Evolutionary conservation across 2,113 vertebrate genomes (phyloP), one percentile per base, ranked within the genome.

Genomic region (Oryzias melastigma): DNA sequence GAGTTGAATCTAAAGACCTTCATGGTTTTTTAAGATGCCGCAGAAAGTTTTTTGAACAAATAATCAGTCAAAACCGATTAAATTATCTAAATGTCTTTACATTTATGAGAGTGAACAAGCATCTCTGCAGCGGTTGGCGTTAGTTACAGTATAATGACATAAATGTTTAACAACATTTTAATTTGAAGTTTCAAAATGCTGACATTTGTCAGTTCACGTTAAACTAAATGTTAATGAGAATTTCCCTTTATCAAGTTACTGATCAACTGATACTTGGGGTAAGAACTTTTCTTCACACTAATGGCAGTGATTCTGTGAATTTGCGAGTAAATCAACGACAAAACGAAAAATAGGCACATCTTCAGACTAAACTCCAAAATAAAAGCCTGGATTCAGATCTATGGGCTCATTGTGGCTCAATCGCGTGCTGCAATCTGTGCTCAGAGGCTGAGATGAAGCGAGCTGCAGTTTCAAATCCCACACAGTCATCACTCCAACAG

Each of bases 401-500:
- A 35, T 3, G 35, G 35, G 12, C 35, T 2, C 8, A 3, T 35
- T 35, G 7, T 35, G 29, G 8, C 29, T 7, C 29, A 10, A 8
- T 35, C 2, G 35, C 2, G 35, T 35, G 1, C 35, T 35, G 35
- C 2, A 35, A 35, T 35, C 35, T 35, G 35, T 12, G 35, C 35
- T 35, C 35, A 35, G 8, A 35, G 35, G 35, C 14, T 24, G 2
- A 4, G 22, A 5, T 48, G 62, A 73, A 73, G 51, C 7, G 52
- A 47, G 57, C 65, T 48, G 49, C 65, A 64, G 68, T 65, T 62
- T 79, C 65, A 80, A 83, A 83, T 86, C 77, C 77, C 41, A 78
- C 81, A 65, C 48, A 65, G 70, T 88, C 85, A 88, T 86, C 86
- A 84, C 47, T 73, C 45, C 43, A 52, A 46, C 46, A 59, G 35